Percentiles rank a stretch among this genome's conserved stretches.
phyloP scores from a whole-genome alignment of 2,888 invertebrate species.

The Brachyopa scutellaris region DNA sequence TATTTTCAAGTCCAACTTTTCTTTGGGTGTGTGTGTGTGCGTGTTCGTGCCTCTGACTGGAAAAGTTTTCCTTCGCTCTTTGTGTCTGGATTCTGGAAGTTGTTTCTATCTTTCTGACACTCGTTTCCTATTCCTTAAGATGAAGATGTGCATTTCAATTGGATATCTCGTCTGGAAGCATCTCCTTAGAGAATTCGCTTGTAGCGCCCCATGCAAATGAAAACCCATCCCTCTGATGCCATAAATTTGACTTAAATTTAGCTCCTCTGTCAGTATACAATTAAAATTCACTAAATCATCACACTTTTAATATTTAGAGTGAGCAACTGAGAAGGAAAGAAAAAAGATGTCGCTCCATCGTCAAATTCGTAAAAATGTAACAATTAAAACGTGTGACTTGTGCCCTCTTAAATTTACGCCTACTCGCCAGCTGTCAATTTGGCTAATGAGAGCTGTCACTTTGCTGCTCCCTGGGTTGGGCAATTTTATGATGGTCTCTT shows the following conservation, averaged over 20 bases:
- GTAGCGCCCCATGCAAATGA: not conserved
- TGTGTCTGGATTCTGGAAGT: not conserved
- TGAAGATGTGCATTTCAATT: constrained; percentile 52
- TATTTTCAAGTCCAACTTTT: constrained; percentile 47
- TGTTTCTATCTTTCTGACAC: constrained; percentile 13
- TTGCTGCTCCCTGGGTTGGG: constrained; percentile 52
- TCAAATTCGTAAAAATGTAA: constrained; percentile 54
- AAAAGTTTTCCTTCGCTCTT: not conserved
- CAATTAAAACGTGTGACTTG: constrained; percentile 66
- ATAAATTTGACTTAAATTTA: not conserved
- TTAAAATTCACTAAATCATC: constrained; percentile 66
- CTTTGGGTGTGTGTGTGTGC: not conserved
- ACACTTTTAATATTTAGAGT: not conserved
- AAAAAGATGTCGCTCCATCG: constrained; percentile 31
- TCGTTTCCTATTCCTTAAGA: constrained; percentile 13
- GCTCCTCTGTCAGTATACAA: constrained; percentile 27
- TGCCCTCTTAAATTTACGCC: constrained; percentile 61
- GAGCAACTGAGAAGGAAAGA: not conserved
- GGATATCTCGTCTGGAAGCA: constrained; percentile 25
- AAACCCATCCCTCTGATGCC: not conserved
- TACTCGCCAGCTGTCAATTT: constrained; percentile 65
- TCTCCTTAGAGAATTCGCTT: no score
- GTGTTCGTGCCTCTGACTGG: not conserved
- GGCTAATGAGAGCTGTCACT: constrained; percentile 71
- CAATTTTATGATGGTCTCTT: constrained; percentile 41